These are phyloP conservation scores for Halictus ligatus DNA, from an alignment of 2,888 invertebrate species.

Conservation along the genomic window DNA sequence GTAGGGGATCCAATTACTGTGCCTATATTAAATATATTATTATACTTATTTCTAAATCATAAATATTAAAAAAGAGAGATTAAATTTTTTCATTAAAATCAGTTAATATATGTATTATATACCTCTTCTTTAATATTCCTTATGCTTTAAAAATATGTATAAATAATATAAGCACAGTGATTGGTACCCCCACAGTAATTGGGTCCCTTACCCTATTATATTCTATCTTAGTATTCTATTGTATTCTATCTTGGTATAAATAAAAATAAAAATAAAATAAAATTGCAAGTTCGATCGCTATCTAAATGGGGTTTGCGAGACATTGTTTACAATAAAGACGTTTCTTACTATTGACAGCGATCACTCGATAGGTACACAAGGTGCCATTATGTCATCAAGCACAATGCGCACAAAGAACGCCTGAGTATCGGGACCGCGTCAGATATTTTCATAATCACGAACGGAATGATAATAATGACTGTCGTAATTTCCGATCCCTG, in stretches of 20 bases:
- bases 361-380: slow-evolving; percentile 45
- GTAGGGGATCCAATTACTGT: no score
- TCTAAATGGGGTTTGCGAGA: neutral
- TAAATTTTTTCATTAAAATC: no score
- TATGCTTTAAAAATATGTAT: no score
- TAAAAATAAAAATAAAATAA: neutral
- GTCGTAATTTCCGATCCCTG: slow-evolving; percentile 59
- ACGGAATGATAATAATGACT: slow-evolving; percentile 67
- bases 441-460: slow-evolving; percentile 64
- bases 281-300: neutral
- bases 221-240: neutral
- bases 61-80: no score
- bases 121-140: no score
- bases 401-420: slow-evolving; percentile 56
- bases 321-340: slow-evolving; percentile 56
- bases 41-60: no score
- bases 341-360: slow-evolving; percentile 48
- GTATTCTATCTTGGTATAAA: neutral
- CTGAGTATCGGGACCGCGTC: slow-evolving; percentile 42
- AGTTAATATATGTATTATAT: no score
- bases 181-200: no score
- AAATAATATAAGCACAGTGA: no score
- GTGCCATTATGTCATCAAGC: slow-evolving; percentile 67
- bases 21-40: no score
- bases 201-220: no score